These are phyloP conservation scores for Flexamia atlantica DNA, from an alignment of 2,888 invertebrate genomes.

Conservation along the genomic window DNA sequence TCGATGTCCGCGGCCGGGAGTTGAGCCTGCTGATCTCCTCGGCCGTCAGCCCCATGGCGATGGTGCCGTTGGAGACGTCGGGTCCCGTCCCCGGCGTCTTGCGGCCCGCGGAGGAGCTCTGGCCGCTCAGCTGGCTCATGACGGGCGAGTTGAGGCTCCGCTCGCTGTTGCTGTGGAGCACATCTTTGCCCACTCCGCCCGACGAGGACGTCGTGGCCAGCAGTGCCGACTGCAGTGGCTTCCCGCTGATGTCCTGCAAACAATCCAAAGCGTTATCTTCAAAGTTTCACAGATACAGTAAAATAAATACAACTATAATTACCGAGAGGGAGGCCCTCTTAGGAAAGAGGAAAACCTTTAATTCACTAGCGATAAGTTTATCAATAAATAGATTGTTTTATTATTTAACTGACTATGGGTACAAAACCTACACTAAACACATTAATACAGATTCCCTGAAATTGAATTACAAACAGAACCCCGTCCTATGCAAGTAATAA, in stretches of 20 bases:
- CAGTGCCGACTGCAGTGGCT: conserved; percentile 92
- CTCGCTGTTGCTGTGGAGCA: conserved; percentile 94
- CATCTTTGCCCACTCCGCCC: conserved; percentile 92
- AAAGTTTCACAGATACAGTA: too few relatives aligned
- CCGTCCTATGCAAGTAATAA: too few relatives aligned
- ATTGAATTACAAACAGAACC: too few relatives aligned
- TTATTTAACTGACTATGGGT: too few relatives aligned
- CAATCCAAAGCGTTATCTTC: neutral
- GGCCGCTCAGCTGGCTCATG: conserved; percentile 93
- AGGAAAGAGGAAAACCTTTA: too few relatives aligned
- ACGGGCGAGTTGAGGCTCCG: conserved; percentile 94
- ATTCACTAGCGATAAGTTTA: too few relatives aligned
- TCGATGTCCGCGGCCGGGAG: conserved; percentile 94
- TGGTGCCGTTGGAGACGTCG: conserved; percentile 80
- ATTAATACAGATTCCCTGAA: too few relatives aligned
- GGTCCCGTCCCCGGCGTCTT: conserved; percentile 83
- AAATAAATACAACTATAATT: too few relatives aligned
- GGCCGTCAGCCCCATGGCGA: conserved; percentile 91
- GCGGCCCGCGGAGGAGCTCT: conserved; percentile 88
- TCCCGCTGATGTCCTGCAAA: conserved; percentile 93
- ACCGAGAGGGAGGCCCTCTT: too few relatives aligned
- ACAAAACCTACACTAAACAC: too few relatives aligned
- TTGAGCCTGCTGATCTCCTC: conserved; percentile 88
- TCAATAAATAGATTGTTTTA: too few relatives aligned
- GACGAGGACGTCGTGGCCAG: conserved; percentile 94